phyloP scores from a whole-genome alignment of 2,797 vertebrate species.

The Sebastes variabilis region DNA sequence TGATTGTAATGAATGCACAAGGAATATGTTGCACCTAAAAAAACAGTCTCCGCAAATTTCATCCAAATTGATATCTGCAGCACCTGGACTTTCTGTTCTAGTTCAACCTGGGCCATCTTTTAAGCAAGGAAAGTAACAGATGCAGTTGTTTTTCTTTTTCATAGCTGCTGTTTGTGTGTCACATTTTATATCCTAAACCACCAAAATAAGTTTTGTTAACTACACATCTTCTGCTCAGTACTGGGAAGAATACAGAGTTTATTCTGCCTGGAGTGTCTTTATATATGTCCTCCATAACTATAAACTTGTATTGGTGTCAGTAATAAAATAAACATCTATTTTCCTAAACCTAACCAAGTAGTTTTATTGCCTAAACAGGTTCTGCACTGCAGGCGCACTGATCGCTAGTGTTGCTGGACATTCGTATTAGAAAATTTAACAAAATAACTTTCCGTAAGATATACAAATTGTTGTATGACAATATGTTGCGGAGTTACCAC shows the following conservation, averaged over 20 bases:
- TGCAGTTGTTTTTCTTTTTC: background rate
- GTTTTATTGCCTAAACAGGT: background rate
- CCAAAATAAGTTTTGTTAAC: background rate
- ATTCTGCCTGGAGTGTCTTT: background rate
- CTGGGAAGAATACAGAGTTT: background rate
- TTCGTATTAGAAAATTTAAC: background rate
- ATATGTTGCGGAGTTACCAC: background rate
- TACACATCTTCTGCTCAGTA: background rate
- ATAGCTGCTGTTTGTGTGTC: background rate
- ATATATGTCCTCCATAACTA: background rate
- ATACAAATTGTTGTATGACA: background rate
- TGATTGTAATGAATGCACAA: too few relatives aligned
- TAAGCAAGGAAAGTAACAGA: background rate
- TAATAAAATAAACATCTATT: background rate
- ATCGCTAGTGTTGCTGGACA: background rate
- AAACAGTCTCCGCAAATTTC: background rate
- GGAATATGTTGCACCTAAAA: too few relatives aligned
- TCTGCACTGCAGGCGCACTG: background rate
- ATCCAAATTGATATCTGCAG: background rate
- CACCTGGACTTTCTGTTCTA: background rate
- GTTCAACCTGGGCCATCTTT: background rate
- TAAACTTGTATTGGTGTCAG: background rate
- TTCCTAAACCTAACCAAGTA: background rate
- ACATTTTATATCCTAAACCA: background rate
- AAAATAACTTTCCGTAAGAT: background rate